Conservation (phyloP, 2,113 vertebrate genomes). For the Cochlearius cochlearius region DNA sequence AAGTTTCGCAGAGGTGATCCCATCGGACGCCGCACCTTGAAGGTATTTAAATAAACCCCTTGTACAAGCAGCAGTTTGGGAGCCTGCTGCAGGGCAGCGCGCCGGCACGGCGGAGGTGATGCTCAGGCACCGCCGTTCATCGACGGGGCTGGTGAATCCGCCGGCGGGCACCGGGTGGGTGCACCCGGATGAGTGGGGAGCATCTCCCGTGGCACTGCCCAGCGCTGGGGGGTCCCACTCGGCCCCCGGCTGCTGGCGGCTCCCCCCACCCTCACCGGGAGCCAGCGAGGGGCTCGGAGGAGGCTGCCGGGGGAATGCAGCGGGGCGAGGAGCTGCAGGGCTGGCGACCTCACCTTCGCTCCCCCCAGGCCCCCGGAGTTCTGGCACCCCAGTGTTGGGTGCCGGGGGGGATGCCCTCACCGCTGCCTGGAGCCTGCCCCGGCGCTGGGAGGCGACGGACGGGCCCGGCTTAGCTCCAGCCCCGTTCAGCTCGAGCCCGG, state of each 20-base stretch:
- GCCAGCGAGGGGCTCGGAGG: accelerated
- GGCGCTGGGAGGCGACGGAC: not conserved
- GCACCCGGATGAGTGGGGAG: too few relatives aligned
- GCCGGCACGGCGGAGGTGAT: not conserved
- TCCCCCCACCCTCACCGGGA: not conserved
- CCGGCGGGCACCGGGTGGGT: accelerated
- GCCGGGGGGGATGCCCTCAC: not conserved
- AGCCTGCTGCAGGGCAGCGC: not conserved
- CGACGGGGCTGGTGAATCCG: not conserved
- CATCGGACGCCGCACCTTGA: not conserved
- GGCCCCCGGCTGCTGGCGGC: not conserved
- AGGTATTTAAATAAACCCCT: not conserved
- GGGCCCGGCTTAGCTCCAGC: not conserved
- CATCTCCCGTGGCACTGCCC: accelerated
- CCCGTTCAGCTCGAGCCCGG: not conserved
- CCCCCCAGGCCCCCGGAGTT: not conserved
- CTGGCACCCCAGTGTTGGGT: accelerated
- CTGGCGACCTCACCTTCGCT: accelerated
- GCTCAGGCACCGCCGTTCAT: not conserved
- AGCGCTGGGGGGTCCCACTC: accelerated
- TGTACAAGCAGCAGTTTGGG: not conserved
- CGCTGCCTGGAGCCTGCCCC: not conserved
- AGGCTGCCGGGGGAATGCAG: not conserved
- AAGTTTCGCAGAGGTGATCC: slow-evolving; percentile 9
- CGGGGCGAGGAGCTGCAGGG: not conserved